phyloP scores from a whole-genome alignment of 2,797 vertebrate species.

The Semotilus atromaculatus region DNA sequence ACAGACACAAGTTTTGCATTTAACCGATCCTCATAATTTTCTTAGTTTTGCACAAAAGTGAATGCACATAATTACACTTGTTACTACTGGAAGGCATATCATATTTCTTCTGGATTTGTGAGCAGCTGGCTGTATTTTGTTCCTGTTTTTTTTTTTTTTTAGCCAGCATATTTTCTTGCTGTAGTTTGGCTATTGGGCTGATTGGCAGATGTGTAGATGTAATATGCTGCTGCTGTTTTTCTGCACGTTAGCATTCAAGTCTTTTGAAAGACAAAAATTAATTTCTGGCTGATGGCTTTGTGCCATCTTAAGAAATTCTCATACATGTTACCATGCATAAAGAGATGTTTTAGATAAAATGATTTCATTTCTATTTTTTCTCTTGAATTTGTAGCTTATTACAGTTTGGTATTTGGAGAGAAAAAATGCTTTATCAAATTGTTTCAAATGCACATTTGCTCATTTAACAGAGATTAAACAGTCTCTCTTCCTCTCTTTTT shows the following conservation, averaged over 20 bases:
- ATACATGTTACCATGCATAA: background rate
- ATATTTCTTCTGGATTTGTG: background rate
- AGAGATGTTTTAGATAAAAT: background rate
- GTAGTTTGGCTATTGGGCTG: slow-evolving; percentile 1
- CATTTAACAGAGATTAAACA: background rate
- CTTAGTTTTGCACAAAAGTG: slow-evolving; percentile 3
- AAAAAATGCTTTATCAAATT: background rate
- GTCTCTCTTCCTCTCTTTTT: background rate
- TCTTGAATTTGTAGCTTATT: slow-evolving; percentile 9
- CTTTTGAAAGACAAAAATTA: background rate
- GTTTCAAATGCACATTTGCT: background rate
- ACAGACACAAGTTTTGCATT: background rate
- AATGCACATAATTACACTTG: background rate
- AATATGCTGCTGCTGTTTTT: background rate
- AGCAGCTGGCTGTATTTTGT: background rate
- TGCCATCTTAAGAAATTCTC: slow-evolving; percentile 10
- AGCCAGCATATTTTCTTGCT: background rate
- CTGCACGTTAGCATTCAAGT: background rate
- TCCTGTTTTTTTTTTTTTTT: background rate
- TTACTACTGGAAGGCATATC: background rate
- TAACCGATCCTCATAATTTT: background rate
- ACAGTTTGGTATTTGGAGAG: background rate
- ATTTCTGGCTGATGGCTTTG: background rate
- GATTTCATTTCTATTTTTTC: background rate
- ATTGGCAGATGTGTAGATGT: background rate